phyloP scores from a whole-genome alignment of 2,888 invertebrate genomes.

The Drosophila neotestacea region DNA sequence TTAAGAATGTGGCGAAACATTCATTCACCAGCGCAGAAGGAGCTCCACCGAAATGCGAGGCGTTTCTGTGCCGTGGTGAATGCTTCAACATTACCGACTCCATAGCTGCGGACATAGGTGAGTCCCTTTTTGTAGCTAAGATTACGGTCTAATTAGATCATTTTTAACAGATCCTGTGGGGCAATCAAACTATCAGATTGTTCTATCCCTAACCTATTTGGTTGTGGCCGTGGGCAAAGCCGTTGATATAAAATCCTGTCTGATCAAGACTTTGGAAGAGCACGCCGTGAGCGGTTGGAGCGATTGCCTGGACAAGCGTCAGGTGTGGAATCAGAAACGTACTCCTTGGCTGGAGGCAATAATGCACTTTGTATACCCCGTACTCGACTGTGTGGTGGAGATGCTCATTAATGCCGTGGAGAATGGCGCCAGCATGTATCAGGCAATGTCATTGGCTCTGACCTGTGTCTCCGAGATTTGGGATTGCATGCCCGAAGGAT shows the following conservation, averaged over 20 bases:
- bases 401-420: conserved; percentile 90
- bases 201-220: conserved; percentile 88
- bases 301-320: conserved; percentile 90
- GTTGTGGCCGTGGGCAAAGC: conserved; percentile 88
- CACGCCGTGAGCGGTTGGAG: conserved; percentile 88
- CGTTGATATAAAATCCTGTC: conserved; percentile 88
- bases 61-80: conserved; percentile 90
- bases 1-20: conserved; percentile 82
- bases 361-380: conserved; percentile 88
- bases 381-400: conserved; percentile 88
- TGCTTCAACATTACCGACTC: conserved; percentile 85
- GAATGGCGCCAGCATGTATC: conserved; percentile 92
- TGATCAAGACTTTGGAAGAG: conserved; percentile 88
- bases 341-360: conserved; percentile 92
- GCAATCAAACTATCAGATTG: conserved; percentile 87
- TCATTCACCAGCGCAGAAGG: conserved; percentile 83
- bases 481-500: conserved; percentile 88
- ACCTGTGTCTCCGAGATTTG: conserved; percentile 90
- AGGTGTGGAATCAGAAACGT: conserved; percentile 93
- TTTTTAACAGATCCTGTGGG: conserved; percentile 83
- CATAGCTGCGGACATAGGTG: conserved; percentile 80
- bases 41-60: conserved; percentile 86
- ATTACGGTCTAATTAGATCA: neutral
- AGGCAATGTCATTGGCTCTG: conserved; percentile 91
- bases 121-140: too few species aligned